Conservation (phyloP, 2,113 vertebrate genomes). For the Martes martes region DNA sequence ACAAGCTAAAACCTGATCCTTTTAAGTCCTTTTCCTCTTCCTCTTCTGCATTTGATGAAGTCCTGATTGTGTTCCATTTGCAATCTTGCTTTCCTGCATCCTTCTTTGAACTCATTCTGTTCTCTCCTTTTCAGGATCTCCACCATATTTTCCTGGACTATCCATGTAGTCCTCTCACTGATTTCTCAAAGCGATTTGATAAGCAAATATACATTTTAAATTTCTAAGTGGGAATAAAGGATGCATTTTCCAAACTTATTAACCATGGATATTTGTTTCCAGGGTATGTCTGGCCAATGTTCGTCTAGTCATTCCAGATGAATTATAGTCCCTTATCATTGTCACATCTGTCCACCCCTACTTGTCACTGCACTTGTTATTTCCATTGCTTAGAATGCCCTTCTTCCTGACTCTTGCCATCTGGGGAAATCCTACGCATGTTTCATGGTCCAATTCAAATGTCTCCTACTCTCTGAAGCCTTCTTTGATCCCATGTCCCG, state of each 20-base stretch:
- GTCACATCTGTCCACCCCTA: constrained; percentile 51
- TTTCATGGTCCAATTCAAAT: constrained; percentile 43
- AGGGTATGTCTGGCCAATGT: background rate
- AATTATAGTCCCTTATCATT: background rate
- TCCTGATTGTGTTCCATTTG: background rate
- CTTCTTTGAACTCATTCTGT: background rate
- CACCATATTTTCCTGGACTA: background rate
- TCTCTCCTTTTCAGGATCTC: background rate
- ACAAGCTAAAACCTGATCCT: background rate
- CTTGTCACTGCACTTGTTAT: constrained; percentile 57
- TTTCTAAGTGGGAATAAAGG: background rate
- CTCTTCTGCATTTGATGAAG: background rate
- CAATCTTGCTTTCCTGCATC: background rate
- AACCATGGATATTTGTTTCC: background rate
- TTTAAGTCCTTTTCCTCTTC: background rate
- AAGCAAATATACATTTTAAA: background rate
- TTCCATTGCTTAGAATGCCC: constrained; percentile 39
- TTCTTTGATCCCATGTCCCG: constrained; percentile 11
- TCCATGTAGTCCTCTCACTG: background rate
- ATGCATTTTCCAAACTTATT: background rate
- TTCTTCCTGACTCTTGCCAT: constrained; percentile 51
- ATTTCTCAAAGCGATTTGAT: background rate
- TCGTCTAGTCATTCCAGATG: constrained; percentile 35
- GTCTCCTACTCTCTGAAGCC: background rate
- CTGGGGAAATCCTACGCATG: constrained; percentile 39